Conservation (phyloP, 2,113 vertebrate species). For the Clupea harengus region DNA sequence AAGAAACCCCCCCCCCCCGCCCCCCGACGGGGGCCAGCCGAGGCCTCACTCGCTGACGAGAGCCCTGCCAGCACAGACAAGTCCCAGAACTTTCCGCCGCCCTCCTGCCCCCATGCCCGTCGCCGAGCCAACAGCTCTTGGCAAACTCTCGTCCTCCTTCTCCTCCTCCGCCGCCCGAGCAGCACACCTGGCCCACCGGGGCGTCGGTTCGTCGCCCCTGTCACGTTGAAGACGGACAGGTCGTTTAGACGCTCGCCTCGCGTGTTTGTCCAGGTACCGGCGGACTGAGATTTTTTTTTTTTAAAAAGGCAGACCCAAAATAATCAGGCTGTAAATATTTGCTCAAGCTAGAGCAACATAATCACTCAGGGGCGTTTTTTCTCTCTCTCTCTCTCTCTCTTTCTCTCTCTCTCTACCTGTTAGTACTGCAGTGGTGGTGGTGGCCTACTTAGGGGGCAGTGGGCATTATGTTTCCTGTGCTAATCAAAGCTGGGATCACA, state of each 20-base stretch:
- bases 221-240: slow-evolving; percentile 47
- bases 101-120: not conserved
- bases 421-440: not conserved
- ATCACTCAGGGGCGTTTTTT: slow-evolving; percentile 45
- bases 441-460: slow-evolving; percentile 23
- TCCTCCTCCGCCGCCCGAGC: slow-evolving; percentile 10
- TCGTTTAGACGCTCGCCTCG: slow-evolving; percentile 44
- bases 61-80: slow-evolving; percentile 39
- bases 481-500: slow-evolving; percentile 39
- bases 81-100: slow-evolving; percentile 48
- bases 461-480: slow-evolving; percentile 38
- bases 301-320: slow-evolving; percentile 43
- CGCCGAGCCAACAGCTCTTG: slow-evolving; percentile 35
- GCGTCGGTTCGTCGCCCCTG: slow-evolving; percentile 33
- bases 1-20: slow-evolving; percentile 14
- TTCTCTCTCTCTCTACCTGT: slow-evolving; percentile 24
- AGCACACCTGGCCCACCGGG: slow-evolving; percentile 50
- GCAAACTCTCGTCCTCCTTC: not conserved
- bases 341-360: slow-evolving; percentile 53
- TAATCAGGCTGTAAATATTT: slow-evolving; percentile 57
- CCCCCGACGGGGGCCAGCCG: slow-evolving; percentile 24
- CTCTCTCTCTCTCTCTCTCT: too few relatives aligned
- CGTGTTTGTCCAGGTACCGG: slow-evolving; percentile 44
- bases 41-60: slow-evolving; percentile 24
- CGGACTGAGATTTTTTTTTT: too few relatives aligned